These are phyloP conservation scores for Chrysomela aeneicollis DNA, from an alignment of 2,888 invertebrate species.

Conservation along the genomic window DNA sequence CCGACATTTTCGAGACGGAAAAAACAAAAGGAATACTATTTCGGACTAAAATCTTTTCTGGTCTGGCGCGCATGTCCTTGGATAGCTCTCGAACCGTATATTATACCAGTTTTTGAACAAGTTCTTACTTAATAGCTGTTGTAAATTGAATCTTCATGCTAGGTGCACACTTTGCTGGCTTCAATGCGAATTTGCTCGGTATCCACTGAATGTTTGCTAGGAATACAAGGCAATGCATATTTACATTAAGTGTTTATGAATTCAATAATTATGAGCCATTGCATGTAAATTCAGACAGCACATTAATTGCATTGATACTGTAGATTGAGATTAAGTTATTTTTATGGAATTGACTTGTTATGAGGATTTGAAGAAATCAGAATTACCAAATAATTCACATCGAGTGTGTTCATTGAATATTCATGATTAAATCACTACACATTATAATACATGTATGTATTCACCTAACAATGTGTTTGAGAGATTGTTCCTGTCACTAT, in stretches of 20 bases:
- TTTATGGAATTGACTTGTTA: no score
- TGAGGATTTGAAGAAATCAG: no score
- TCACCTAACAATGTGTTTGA: no score
- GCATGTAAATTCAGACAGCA: neutral
- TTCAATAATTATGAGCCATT: neutral
- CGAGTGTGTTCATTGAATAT: no score
- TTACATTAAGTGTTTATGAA: neutral
- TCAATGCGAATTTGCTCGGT: neutral
- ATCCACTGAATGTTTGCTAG: neutral
- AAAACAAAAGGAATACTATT: conserved; percentile 13
- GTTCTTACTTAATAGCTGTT: conserved; percentile 19
- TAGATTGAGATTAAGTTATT: no score
- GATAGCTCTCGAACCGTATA: conserved; percentile 9
- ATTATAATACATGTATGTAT: no score
- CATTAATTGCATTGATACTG: neutral
- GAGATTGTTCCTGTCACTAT: no score
- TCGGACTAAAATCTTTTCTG: conserved; percentile 28
- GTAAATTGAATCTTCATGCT: conserved; percentile 22
- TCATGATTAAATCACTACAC: no score
- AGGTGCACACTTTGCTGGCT: conserved; percentile 23
- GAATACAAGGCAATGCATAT: neutral
- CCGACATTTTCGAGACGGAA: conserved; percentile 1
- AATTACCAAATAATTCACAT: no score
- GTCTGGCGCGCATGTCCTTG: conserved; percentile 31
- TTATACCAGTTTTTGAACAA: conserved; percentile 30